Evolutionary conservation across 2,797 vertebrate genomes (phyloP).

Genomic region (Gambusia yucatana): DNA sequence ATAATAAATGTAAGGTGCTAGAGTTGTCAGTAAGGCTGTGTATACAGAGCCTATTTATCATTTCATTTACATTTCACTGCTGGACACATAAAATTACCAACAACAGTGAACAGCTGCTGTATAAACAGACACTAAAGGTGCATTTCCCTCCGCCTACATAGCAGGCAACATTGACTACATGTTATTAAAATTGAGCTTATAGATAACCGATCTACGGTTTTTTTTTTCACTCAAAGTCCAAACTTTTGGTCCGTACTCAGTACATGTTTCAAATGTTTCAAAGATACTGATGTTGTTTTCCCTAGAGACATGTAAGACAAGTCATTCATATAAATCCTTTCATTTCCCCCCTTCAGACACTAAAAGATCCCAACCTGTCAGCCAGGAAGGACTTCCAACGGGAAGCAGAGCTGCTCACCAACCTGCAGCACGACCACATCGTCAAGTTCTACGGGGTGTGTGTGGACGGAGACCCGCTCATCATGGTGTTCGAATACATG

Average conservation of each 20-base stretch:
- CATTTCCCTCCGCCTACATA: not conserved
- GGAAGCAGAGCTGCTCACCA: conserved; percentile 96
- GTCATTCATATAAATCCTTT: not conserved
- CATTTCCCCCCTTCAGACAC: conserved; percentile 79
- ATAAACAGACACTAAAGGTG: conserved; percentile 7
- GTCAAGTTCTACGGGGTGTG: conserved; percentile 98
- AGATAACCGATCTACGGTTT: not conserved
- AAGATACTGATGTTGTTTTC: not conserved
- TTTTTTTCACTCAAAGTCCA: not conserved
- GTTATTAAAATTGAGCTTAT: not conserved
- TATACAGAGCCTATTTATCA: not conserved
- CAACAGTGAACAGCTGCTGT: not conserved
- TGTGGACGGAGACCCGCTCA: conserved; percentile 95
- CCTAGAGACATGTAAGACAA: not conserved
- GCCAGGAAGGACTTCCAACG: conserved; percentile 98
- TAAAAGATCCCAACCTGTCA: conserved; percentile 94
- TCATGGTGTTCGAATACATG: conserved; percentile 99
- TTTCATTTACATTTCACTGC: not conserved
- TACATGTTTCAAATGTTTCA: not conserved
- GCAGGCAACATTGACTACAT: not conserved
- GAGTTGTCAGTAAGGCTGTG: not conserved
- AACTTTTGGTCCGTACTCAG: too few relatives aligned
- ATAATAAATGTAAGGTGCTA: not conserved
- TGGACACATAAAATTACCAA: not conserved
- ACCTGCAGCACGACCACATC: conserved; percentile 96